Conservation (phyloP, 2,113 vertebrate genomes). For the Empidonax traillii region DNA sequence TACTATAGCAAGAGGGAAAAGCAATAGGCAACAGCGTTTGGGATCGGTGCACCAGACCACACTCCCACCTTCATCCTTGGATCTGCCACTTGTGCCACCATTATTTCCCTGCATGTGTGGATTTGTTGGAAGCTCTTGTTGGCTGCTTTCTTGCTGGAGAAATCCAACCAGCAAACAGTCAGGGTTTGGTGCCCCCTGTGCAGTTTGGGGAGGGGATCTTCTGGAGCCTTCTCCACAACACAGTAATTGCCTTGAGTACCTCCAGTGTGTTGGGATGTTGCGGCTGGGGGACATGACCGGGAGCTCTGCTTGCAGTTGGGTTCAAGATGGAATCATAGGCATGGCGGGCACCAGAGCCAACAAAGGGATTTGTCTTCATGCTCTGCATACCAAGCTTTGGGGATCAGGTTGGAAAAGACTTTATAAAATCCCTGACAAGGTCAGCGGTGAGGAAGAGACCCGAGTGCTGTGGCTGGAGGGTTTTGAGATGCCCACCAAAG, state of each 20-base stretch:
- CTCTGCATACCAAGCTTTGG: not conserved
- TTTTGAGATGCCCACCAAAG: not conserved
- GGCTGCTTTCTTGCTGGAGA: not conserved
- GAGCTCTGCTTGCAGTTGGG: not conserved
- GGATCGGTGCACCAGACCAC: not conserved
- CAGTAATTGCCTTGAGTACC: not conserved
- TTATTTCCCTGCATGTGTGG: not conserved
- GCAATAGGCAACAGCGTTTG: rapidly evolving
- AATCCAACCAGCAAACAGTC: not conserved
- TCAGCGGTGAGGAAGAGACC: not conserved
- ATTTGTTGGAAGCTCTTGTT: not conserved
- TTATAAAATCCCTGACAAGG: not conserved
- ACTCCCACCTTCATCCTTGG: not conserved
- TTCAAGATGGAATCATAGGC: rapidly evolving
- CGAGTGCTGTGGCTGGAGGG: rapidly evolving
- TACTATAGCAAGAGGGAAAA: not conserved
- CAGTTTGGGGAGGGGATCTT: not conserved
- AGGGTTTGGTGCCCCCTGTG: not conserved
- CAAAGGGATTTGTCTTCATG: not conserved
- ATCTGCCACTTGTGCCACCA: not conserved
- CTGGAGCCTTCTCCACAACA: not conserved
- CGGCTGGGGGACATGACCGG: rapidly evolving
- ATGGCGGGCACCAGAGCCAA: not conserved
- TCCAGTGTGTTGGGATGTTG: not conserved
- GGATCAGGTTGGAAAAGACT: not conserved